Evolutionary conservation across 2,113 vertebrate genomes (phyloP).

Genomic region (Chrysochloris asiatica): DNA sequence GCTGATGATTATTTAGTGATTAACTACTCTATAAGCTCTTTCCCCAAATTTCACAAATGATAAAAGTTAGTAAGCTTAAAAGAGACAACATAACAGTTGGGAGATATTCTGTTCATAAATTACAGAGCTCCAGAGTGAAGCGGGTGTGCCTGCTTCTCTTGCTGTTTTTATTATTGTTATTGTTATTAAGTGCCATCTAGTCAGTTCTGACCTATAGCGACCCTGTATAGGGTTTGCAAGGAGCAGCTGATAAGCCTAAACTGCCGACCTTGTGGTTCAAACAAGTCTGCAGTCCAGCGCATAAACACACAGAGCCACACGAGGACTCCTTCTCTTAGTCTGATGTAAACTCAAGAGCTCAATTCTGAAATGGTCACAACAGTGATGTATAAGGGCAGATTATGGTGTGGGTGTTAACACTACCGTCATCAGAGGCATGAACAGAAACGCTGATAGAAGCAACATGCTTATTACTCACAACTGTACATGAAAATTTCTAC

Average conservation of each 20-base stretch:
- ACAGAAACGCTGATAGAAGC: not conserved
- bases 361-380: not conserved
- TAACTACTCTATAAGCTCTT: not conserved
- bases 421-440: not conserved
- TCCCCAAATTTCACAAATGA: not conserved
- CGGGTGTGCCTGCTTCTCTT: not conserved
- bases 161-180: no score
- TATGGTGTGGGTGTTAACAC: no score
- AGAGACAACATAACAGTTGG: constrained; percentile 8
- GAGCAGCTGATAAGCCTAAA: no score
- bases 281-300: no score
- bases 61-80: not conserved
- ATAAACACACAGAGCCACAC: no score
- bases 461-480: not conserved
- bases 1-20: not conserved
- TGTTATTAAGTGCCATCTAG: no score
- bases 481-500: not conserved
- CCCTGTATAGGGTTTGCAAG: no score
- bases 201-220: no score
- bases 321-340: not conserved
- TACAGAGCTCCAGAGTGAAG: not conserved
- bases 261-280: no score
- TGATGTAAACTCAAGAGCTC: not conserved
- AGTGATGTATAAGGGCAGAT: not conserved
- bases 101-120: not conserved